Conservation (phyloP, 2,113 vertebrate species). For the Cygnus buccinator region DNA sequence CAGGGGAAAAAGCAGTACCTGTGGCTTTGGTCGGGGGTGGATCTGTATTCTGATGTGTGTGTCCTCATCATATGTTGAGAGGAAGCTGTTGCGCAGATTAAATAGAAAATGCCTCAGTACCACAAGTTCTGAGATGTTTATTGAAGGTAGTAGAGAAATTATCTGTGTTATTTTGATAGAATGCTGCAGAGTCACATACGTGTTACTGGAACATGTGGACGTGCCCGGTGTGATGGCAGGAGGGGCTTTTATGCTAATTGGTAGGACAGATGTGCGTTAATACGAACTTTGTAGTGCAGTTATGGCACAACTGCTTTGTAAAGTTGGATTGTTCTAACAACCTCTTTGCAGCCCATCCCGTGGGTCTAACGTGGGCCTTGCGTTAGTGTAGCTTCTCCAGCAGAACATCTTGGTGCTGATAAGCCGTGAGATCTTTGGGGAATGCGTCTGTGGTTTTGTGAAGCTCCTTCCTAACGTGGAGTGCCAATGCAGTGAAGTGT, state of each 20-base stretch:
- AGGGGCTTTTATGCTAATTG: neutral
- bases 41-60: neutral
- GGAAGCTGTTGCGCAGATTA: neutral
- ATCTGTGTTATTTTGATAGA: neutral
- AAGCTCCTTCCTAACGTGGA: neutral
- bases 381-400: neutral
- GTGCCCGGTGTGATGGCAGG: neutral
- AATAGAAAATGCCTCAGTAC: neutral
- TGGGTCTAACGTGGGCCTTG: rapidly evolving
- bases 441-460: neutral
- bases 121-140: neutral
- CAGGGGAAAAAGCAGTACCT: neutral
- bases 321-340: neutral
- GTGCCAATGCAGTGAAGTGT: neutral
- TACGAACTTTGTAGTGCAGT: neutral
- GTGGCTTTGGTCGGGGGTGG: neutral
- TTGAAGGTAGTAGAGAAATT: neutral
- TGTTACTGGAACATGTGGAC: neutral
- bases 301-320: neutral
- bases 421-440: neutral
- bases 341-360: neutral
- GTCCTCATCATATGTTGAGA: neutral
- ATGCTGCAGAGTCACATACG: rapidly evolving
- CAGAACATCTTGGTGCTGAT: rapidly evolving
- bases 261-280: neutral